These are phyloP conservation scores for Heliconius cydno DNA, from an alignment of 2,888 invertebrate species.

Conservation along the genomic window DNA sequence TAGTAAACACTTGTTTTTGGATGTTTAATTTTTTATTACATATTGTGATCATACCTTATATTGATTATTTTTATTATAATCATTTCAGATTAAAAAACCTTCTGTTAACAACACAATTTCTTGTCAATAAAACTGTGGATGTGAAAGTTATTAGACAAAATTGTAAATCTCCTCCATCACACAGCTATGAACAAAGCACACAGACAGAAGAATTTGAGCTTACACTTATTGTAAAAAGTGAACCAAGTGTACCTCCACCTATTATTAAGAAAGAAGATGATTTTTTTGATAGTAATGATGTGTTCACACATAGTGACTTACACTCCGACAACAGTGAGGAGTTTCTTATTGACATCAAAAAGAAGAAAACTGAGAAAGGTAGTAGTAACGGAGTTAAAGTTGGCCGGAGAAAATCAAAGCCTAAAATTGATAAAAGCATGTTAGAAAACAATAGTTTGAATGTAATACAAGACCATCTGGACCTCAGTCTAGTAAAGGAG, in stretches of 20 bases:
- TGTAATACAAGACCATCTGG: slow-evolving; percentile 46
- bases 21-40: background rate
- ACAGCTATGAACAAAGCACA: slow-evolving; percentile 57
- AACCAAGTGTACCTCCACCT: slow-evolving; percentile 1
- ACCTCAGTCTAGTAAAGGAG: slow-evolving; percentile 55
- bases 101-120: slow-evolving; percentile 26
- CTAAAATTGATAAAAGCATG: slow-evolving; percentile 39
- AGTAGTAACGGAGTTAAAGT: slow-evolving; percentile 40
- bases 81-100: slow-evolving; percentile 33
- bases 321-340: slow-evolving; percentile 70
- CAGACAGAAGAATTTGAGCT: slow-evolving; percentile 62
- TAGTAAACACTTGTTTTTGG: background rate
- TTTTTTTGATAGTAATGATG: slow-evolving; percentile 49
- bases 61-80: background rate
- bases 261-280: slow-evolving; percentile 61
- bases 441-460: slow-evolving; percentile 20
- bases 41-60: background rate
- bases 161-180: slow-evolving; percentile 48
- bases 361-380: slow-evolving; percentile 53
- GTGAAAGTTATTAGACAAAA: slow-evolving; percentile 60
- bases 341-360: slow-evolving; percentile 64
- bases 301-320: slow-evolving; percentile 48
- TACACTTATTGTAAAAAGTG: slow-evolving; percentile 15
- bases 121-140: slow-evolving; percentile 53
- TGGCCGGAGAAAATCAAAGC: slow-evolving; percentile 47